Percentiles rank a stretch among this genome's conserved stretches.
phyloP scores from a whole-genome alignment of 92 coral and sea anemone genomes.

The Umimayanthus chanpuru region DNA sequence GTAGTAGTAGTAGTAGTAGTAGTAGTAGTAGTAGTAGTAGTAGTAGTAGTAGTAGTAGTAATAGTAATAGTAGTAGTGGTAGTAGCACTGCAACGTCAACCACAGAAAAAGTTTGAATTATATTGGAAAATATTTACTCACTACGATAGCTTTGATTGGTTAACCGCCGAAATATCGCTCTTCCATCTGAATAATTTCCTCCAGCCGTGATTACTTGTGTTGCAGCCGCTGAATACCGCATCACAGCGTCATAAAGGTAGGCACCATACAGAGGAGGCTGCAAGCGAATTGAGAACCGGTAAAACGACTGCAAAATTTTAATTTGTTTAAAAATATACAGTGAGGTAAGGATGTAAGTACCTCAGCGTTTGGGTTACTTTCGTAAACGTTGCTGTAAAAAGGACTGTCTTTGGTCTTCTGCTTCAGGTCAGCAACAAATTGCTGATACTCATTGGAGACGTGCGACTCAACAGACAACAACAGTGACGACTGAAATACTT shows the following conservation, averaged over 20 bases:
- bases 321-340: no score
- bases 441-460: slow-evolving; percentile 51
- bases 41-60: no score
- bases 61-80: no score
- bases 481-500: slow-evolving; percentile 66
- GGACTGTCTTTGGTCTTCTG: slow-evolving; percentile 52
- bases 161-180: slow-evolving; percentile 44
- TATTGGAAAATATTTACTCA: slow-evolving; percentile 36
- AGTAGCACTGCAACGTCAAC: not conserved
- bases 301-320: not conserved
- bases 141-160: slow-evolving; percentile 56
- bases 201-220: slow-evolving; percentile 49
- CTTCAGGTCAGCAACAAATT: slow-evolving; percentile 59
- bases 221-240: slow-evolving; percentile 70
- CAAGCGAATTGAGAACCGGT: not conserved
- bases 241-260: slow-evolving; percentile 84
- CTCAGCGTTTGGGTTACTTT: slow-evolving; percentile 16
- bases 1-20: no score
- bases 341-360: not conserved
- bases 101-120: not conserved
- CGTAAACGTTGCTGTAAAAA: slow-evolving; percentile 42
- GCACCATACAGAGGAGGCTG: slow-evolving; percentile 79
- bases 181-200: slow-evolving; percentile 56
- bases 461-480: slow-evolving; percentile 59
- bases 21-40: no score